Evolutionary conservation across 2,797 vertebrate genomes (phyloP), one percentile per base, ranked within the genome.

Genomic region (Chaunax sp.): DNA sequence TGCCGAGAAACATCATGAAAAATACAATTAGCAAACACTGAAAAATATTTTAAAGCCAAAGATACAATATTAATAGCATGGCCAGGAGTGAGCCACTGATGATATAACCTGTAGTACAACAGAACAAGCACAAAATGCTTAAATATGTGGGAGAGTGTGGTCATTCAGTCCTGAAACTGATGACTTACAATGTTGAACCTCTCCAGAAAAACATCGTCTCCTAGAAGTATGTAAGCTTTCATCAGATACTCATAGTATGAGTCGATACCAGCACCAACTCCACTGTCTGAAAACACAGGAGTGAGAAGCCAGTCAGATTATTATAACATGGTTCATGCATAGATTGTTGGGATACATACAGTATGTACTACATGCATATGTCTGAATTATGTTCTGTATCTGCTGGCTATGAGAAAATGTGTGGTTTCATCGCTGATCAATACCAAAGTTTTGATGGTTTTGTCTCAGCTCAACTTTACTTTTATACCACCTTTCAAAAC

Each of bases 171-270:
- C n/a, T n/a, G n/a, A n/a, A 25, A 61, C 18, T 10, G 40, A 30
- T 14, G 16, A 77, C 94, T 84, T 88, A 95, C 95, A 82, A 88
- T 83, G 62, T 95, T 95, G 73, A 95, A 95, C 70, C 95, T 90
- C 51, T 95, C 92, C 64, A 95, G 87, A 78, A 93, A 95, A 40
- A 94, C 88, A 44, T 89, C 79, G 83, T 95, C 95, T 76, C 95
- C 95, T 1, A 95, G 88, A 61, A 95, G 91, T 82, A 95, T 95
- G 69, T 95, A 95, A 28, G 94, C 95, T 85, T 95, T 95, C 94
- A 95, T 95, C 78, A 95, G 78, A 77, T 95, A 95, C 77, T 95
- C 95, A 25, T 95, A 95, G 86, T 95, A 95, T 0, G 95, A 95
- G 82, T 95, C 95, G 2, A 95, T 95, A 68, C 95, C 95, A 43